A percentile compares a stretch with the other conserved stretches of the same genome.
phyloP scores from a whole-genome alignment of 1,140 invertebrate species.

The Drosophila persimilis region DNA sequence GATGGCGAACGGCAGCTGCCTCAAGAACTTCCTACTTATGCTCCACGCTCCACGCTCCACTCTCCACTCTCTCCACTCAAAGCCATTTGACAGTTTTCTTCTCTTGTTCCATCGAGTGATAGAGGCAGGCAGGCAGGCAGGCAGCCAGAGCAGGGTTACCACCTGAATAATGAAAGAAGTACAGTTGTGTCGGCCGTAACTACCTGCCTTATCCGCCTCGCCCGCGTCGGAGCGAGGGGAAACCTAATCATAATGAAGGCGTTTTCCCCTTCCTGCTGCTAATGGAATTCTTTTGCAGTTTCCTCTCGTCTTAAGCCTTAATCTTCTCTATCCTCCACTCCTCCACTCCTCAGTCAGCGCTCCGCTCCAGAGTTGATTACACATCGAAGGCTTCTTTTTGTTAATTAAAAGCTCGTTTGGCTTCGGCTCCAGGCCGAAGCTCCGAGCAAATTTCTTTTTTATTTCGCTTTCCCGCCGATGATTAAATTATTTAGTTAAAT shows the following conservation, averaged over 20 bases:
- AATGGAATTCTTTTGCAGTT: constrained; percentile 35
- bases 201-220: not conserved
- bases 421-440: constrained; percentile 22
- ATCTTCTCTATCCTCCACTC: constrained; percentile 9
- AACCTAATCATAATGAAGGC: too few species aligned
- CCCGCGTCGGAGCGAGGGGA: too few species aligned
- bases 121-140: too few species aligned
- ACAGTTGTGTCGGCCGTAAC: constrained; percentile 8
- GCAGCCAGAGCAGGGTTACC: too few species aligned
- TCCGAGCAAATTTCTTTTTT: constrained; percentile 5
- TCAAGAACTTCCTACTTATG: constrained; percentile 19
- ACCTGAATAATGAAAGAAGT: constrained; percentile 2
- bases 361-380: constrained; percentile 36
- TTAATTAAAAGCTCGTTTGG: constrained; percentile 61
- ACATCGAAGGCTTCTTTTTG: constrained; percentile 43
- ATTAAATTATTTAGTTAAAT: constrained; percentile 44
- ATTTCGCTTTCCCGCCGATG: constrained; percentile 16
- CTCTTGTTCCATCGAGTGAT: not conserved
- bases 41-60: not conserved
- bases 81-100: not conserved
- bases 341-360: constrained; percentile 1
- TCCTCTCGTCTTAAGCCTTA: constrained; percentile 35
- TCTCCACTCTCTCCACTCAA: not conserved
- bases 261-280: not conserved
- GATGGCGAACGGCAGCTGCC: constrained; percentile 40